Percentiles rank a stretch among this genome's conserved stretches.
Conservation (phyloP, 2,888 invertebrate species). For the Perithous albicinctus region DNA sequence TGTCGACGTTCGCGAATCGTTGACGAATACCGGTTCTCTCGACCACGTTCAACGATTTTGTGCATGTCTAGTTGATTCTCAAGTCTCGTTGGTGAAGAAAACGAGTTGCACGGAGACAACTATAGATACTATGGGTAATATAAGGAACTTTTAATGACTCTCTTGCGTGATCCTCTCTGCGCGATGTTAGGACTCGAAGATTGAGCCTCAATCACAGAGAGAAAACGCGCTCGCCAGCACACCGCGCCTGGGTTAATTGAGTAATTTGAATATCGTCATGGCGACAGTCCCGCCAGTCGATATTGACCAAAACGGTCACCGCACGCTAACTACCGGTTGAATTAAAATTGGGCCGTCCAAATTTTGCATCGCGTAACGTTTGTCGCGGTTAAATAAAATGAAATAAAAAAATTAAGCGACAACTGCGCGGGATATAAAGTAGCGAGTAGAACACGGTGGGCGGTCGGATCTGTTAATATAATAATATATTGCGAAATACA, state of each 20-base stretch:
- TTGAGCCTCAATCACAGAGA: slow-evolving; percentile 26
- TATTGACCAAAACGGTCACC: background rate
- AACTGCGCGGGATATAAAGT: background rate
- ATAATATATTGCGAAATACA: background rate
- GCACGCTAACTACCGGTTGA: slow-evolving; percentile 32
- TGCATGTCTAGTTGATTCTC: slow-evolving; percentile 30
- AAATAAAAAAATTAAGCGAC: slow-evolving; percentile 10
- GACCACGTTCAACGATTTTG: slow-evolving; percentile 35
- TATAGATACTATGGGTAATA: slow-evolving; percentile 46
- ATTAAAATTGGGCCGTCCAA: slow-evolving; percentile 55
- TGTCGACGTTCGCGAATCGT: background rate
- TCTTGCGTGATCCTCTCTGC: slow-evolving; percentile 52
- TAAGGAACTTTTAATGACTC: slow-evolving; percentile 66
- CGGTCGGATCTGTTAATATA: background rate
- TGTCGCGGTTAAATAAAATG: too few relatives aligned
- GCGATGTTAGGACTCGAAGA: slow-evolving; percentile 25
- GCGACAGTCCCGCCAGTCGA: slow-evolving; percentile 52
- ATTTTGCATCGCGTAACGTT: slow-evolving; percentile 8
- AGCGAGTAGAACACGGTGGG: background rate
- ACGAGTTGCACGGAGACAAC: background rate
- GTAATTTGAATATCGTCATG: slow-evolving; percentile 64
- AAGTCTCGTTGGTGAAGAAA: slow-evolving; percentile 4
- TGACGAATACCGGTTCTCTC: slow-evolving; percentile 11
- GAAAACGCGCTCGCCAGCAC: slow-evolving; percentile 14
- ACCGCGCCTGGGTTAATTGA: slow-evolving; percentile 57